A percentile compares a stretch with the other conserved stretches of the same genome.
phyloP scores from a whole-genome alignment of 1,140 invertebrate genomes.

The Drosophila seguyi region DNA sequence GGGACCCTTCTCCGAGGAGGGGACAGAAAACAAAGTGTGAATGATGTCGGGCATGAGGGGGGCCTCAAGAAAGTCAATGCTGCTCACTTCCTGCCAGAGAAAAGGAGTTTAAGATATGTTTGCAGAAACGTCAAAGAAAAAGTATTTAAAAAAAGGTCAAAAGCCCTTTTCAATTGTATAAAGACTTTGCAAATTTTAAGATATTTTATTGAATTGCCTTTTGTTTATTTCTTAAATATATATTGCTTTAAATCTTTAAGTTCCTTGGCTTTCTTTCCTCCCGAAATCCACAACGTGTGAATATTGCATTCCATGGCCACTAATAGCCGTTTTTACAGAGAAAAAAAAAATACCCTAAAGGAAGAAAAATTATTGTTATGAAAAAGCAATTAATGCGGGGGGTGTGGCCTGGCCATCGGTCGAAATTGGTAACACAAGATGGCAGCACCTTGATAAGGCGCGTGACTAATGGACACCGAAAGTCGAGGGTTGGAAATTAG shows the following conservation, averaged over 20 bases:
- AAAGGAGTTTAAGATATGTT: slow-evolving; percentile 6
- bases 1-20: background rate
- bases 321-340: background rate
- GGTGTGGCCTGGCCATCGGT: slow-evolving; percentile 60
- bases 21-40: slow-evolving; percentile 72
- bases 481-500: slow-evolving; percentile 57
- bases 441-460: slow-evolving; percentile 74
- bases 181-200: background rate
- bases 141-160: background rate
- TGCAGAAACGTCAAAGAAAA: background rate
- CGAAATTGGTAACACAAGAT: slow-evolving; percentile 59
- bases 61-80: slow-evolving; percentile 25
- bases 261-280: too few species aligned
- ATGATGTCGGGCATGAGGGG: slow-evolving; percentile 52
- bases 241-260: too few species aligned
- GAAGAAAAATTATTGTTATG: slow-evolving; percentile 64
- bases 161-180: background rate
- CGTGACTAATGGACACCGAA: slow-evolving; percentile 67
- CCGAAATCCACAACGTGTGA: background rate
- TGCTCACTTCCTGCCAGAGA: slow-evolving; percentile 41
- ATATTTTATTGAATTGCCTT: background rate
- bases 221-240: too few species aligned
- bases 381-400: slow-evolving; percentile 59
- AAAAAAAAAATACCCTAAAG: slow-evolving; percentile 15
- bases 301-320: background rate